A percentile compares a stretch with the other conserved stretches of the same genome.
Conservation (phyloP, 2,888 invertebrate species). For the Blastobasis adustella region DNA sequence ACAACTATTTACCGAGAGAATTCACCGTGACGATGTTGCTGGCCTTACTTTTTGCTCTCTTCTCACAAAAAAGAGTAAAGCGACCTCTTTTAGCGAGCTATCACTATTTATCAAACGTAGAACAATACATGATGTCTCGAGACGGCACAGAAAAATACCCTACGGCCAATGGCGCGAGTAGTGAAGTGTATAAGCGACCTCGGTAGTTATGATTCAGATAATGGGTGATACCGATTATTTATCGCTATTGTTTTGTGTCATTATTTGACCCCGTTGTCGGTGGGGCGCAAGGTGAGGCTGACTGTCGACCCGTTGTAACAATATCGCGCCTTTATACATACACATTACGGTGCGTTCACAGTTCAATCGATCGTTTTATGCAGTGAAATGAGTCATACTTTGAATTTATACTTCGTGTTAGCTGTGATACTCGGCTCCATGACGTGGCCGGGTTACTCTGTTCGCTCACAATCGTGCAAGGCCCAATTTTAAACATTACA, state of each 20-base stretch:
- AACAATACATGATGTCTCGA: background rate
- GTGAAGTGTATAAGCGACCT: conserved; percentile 7
- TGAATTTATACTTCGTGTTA: too few relatives aligned
- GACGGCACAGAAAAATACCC: background rate
- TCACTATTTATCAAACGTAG: background rate
- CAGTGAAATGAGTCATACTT: too few relatives aligned
- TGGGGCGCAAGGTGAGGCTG: conserved; percentile 7
- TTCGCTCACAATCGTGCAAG: too few relatives aligned
- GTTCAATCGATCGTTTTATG: too few relatives aligned
- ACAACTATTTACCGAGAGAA: background rate
- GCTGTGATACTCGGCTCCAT: too few relatives aligned
- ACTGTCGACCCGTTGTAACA: background rate
- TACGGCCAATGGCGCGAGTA: conserved; percentile 4
- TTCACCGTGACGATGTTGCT: background rate
- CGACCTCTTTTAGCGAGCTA: background rate
- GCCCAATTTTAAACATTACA: too few relatives aligned
- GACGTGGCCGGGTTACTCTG: too few relatives aligned
- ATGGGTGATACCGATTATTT: conserved; percentile 1
- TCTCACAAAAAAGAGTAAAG: too few relatives aligned
- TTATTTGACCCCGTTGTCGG: background rate
- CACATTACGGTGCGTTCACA: too few relatives aligned
- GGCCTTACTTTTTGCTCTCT: conserved; percentile 1
- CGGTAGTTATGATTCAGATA: conserved; percentile 5
- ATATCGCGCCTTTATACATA: too few relatives aligned
- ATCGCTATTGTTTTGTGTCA: conserved; percentile 3